These are phyloP conservation scores for Eupsilia transversa DNA, from an alignment of 2,888 invertebrate genomes.

Conservation along the genomic window DNA sequence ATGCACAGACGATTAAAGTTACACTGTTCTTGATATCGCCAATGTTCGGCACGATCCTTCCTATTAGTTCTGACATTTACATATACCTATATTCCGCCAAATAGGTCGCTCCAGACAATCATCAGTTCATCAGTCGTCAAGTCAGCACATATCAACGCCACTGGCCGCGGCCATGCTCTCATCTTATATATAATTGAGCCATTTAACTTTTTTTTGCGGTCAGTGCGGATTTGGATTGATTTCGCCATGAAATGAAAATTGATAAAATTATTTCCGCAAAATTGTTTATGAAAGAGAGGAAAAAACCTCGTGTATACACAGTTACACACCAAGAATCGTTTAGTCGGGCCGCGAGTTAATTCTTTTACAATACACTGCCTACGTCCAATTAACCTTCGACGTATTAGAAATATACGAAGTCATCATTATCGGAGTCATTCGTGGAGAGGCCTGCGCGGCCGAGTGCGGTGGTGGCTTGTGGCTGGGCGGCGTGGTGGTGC, in stretches of 20 bases:
- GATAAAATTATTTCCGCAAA: constrained; percentile 59
- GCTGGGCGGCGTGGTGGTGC: background rate
- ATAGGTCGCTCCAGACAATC: background rate
- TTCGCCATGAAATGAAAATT: constrained; percentile 62
- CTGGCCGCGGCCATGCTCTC: constrained; percentile 25
- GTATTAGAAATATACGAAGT: constrained; percentile 86
- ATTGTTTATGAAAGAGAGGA: constrained; percentile 69
- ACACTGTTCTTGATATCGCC: background rate
- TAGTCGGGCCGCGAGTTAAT: constrained; percentile 79
- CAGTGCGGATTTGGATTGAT: constrained; percentile 65
- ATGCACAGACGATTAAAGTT: background rate
- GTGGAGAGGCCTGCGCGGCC: constrained; percentile 71
- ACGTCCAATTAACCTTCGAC: constrained; percentile 89
- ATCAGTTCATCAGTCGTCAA: constrained; percentile 2
- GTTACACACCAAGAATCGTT: constrained; percentile 51
- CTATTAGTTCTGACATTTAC: background rate
- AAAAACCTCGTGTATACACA: constrained; percentile 51
- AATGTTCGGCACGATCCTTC: background rate
- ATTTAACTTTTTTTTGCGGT: constrained; percentile 54
- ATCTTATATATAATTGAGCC: constrained; percentile 59
- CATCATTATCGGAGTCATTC: constrained; percentile 84
- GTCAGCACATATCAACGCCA: background rate
- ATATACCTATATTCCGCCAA: too few relatives aligned
- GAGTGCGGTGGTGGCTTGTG: constrained; percentile 51
- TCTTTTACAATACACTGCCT: constrained; percentile 86